Conservation (phyloP, 2,888 invertebrate genomes). For the Mylabris sibirica region DNA sequence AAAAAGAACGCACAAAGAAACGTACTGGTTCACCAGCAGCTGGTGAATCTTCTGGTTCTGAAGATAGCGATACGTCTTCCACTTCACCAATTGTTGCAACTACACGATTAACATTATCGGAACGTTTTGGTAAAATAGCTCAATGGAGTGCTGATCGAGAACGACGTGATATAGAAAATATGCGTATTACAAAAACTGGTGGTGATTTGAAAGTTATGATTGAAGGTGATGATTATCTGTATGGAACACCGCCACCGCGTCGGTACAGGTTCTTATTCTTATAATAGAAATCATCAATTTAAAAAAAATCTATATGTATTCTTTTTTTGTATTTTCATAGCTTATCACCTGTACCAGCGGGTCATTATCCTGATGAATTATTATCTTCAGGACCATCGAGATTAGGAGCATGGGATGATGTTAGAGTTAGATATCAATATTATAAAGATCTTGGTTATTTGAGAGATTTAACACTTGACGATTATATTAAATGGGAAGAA, state of each 20-base stretch:
- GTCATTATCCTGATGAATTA: slow-evolving; percentile 82
- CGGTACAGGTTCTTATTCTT: slow-evolving; percentile 59
- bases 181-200: slow-evolving; percentile 82
- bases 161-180: slow-evolving; percentile 84
- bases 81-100: slow-evolving; percentile 70
- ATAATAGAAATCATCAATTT: not conserved
- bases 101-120: slow-evolving; percentile 77
- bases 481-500: slow-evolving; percentile 92
- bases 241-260: slow-evolving; percentile 67
- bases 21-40: slow-evolving; percentile 59
- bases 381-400: slow-evolving; percentile 73
- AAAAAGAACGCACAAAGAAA: slow-evolving; percentile 58
- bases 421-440: slow-evolving; percentile 85
- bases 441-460: slow-evolving; percentile 88
- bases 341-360: slow-evolving; percentile 73
- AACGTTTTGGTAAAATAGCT: slow-evolving; percentile 90
- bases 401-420: slow-evolving; percentile 87
- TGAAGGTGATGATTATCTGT: slow-evolving; percentile 67
- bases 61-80: slow-evolving; percentile 67
- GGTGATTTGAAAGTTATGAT: slow-evolving; percentile 81
- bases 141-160: slow-evolving; percentile 83
- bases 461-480: slow-evolving; percentile 78
- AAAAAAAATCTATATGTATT: not conserved
- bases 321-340: slow-evolving; percentile 46
- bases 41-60: slow-evolving; percentile 68